These are phyloP conservation scores for Ariolimax columbianus DNA, from an alignment of 2,888 invertebrate genomes.

Conservation along the genomic window DNA sequence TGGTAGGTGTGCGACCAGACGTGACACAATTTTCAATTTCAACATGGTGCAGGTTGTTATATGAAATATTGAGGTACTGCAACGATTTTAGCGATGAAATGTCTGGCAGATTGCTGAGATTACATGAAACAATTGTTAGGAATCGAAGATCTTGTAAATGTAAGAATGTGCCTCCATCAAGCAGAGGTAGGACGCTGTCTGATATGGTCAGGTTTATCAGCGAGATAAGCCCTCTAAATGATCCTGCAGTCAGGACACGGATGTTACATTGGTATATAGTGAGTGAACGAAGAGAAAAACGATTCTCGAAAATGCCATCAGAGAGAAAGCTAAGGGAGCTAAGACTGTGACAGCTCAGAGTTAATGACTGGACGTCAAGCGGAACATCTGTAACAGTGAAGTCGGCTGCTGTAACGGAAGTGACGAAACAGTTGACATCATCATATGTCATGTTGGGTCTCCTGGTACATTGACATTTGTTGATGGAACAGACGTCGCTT, in stretches of 20 bases:
- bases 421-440: constrained; percentile 28
- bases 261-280: constrained; percentile 29
- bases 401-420: constrained; percentile 10
- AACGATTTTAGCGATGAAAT: constrained; percentile 3
- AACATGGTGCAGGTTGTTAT: constrained; percentile 15
- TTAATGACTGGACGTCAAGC: not conserved
- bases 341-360: not conserved
- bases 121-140: not conserved
- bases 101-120: not conserved
- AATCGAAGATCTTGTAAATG: not conserved
- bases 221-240: not conserved
- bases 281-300: not conserved
- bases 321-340: not conserved
- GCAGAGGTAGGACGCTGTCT: not conserved
- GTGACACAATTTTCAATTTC: not conserved
- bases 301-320: not conserved
- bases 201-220: constrained; percentile 1
- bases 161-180: not conserved
- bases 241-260: not conserved
- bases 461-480: constrained; percentile 2
- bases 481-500: not conserved
- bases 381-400: not conserved
- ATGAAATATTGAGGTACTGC: constrained; percentile 27
- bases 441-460: not conserved
- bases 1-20: not conserved